These are phyloP conservation scores for Torymus aiolomorphi DNA, from an alignment of 2,888 invertebrate genomes.

Conservation along the genomic window DNA sequence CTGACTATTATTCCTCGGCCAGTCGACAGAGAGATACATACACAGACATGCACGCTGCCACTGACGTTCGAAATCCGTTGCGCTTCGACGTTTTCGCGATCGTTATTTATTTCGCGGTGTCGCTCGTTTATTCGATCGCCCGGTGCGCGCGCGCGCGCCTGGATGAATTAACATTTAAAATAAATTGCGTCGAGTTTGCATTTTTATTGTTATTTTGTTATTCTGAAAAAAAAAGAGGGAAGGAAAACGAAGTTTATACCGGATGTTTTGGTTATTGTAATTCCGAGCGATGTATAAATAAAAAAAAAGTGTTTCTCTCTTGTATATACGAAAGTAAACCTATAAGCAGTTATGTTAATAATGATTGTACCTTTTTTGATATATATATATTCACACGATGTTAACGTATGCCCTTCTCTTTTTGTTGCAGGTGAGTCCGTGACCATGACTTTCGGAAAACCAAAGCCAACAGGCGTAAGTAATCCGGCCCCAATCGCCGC, in stretches of 20 bases:
- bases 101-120: background rate
- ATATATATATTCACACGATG: background rate
- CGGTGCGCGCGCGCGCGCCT: no score
- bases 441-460: slow-evolving; percentile 3
- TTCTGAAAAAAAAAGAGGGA: no score
- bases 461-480: background rate
- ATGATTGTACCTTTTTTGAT: background rate
- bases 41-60: no score
- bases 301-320: no score
- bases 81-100: background rate
- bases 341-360: no score
- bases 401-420: slow-evolving; percentile 2
- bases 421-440: slow-evolving; percentile 22
- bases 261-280: no score
- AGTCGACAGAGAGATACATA: background rate
- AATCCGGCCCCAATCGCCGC: background rate
- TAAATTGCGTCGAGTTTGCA: no score
- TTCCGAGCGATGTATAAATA: no score
- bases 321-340: no score
- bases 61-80: background rate
- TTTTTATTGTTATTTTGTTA: no score
- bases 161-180: no score
- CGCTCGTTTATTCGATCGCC: background rate
- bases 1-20: background rate
- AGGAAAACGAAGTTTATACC: no score